Conservation (phyloP, 2,888 invertebrate species). For the Synergus japonicus region DNA sequence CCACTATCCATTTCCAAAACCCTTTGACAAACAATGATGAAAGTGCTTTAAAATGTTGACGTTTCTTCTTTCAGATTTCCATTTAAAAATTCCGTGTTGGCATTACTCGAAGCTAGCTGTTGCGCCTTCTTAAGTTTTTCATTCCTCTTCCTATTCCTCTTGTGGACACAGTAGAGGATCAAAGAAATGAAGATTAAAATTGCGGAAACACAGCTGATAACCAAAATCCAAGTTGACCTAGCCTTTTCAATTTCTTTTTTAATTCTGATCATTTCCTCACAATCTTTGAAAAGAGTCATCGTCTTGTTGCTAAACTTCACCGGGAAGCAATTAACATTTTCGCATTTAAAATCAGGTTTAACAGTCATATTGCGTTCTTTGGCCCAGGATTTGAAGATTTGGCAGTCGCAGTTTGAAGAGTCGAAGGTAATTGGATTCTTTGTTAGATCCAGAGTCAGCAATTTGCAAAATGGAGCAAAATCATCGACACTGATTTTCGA, state of each 20-base stretch:
- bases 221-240: constrained; percentile 68
- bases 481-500: constrained; percentile 77
- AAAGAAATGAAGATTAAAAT: constrained; percentile 63
- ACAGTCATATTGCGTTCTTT: constrained; percentile 56
- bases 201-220: constrained; percentile 63
- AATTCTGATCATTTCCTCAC: constrained; percentile 59
- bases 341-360: constrained; percentile 52
- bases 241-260: constrained; percentile 64
- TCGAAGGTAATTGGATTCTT: constrained; percentile 63
- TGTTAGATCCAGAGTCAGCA: constrained; percentile 80
- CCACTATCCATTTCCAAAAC: constrained; percentile 20
- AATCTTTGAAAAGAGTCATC: constrained; percentile 50
- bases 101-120: constrained; percentile 64
- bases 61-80: constrained; percentile 60
- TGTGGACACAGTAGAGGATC: constrained; percentile 69
- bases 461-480: constrained; percentile 82
- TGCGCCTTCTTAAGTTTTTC: constrained; percentile 67
- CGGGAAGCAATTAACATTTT: constrained; percentile 33
- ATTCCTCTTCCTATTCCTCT: constrained; percentile 65
- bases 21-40: constrained; percentile 4
- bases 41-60: constrained; percentile 47
- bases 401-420: constrained; percentile 66
- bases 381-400: constrained; percentile 65
- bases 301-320: constrained; percentile 50
- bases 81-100: constrained; percentile 71